Evolutionary conservation across 2,797 vertebrate genomes (phyloP).

Genomic region (Micromesistius poutassou): DNA sequence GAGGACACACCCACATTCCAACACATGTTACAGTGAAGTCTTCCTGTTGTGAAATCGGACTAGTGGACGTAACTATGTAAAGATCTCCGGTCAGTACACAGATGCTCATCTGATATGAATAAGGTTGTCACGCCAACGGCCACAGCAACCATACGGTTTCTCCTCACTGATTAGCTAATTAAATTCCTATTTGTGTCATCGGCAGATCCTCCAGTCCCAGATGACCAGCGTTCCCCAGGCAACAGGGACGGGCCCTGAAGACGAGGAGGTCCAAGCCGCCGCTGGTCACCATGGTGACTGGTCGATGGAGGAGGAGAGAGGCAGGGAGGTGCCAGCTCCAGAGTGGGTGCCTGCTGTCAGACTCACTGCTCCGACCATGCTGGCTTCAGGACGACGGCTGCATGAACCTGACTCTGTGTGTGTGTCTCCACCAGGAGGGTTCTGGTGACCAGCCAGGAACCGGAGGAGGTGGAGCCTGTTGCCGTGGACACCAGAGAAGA

Average conservation of each 20-base stretch:
- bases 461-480: slow-evolving; percentile 22
- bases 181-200: neutral
- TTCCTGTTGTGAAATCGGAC: neutral
- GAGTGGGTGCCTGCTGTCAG: slow-evolving; percentile 49
- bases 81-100: neutral
- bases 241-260: slow-evolving; percentile 34
- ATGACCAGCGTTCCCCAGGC: slow-evolving; percentile 51
- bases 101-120: neutral
- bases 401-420: neutral
- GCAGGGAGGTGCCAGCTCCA: slow-evolving; percentile 33
- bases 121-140: neutral
- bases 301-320: slow-evolving; percentile 41
- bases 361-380: slow-evolving; percentile 9
- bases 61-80: neutral
- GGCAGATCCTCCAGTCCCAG: slow-evolving; percentile 71
- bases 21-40: neutral
- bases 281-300: slow-evolving; percentile 21
- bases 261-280: slow-evolving; percentile 27
- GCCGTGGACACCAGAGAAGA: neutral
- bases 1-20: slow-evolving; percentile 21
- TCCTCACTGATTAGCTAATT: neutral
- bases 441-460: neutral
- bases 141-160: neutral
- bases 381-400: neutral
- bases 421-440: slow-evolving; percentile 43